Evolutionary conservation across 2,113 vertebrate species (phyloP), one percentile per base, ranked within the genome.

Genomic region (Stercorarius parasiticus): DNA sequence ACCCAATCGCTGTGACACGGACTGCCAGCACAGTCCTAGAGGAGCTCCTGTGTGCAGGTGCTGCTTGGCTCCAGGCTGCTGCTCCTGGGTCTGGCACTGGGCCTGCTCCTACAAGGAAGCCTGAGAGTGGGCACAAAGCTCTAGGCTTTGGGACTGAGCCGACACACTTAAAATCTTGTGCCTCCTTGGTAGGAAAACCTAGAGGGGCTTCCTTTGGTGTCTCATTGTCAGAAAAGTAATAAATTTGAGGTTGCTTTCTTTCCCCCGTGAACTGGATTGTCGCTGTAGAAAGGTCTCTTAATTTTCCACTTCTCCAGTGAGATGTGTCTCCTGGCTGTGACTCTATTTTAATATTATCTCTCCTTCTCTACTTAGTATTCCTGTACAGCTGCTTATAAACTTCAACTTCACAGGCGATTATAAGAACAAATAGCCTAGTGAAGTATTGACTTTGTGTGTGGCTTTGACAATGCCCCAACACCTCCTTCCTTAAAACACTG

Each of bases 31-130:
- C 19, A 50, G 66, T 4, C 30, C 26, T 32, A 32, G 55, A 43
- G 43, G 38, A 73, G 10, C 11, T 61, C 52, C 19, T 36, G 0
- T 0, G 0, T 16, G 11, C 43, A 32, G 77, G 55, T 45, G 6
- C 12, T 49, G 56, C 29, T 15, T 19, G 66, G 40, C 36, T 61
- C 21, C 5, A 15, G 32, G n/a, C 38, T 72, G 32, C 66, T 64
- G 18, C 22, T 29, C 34, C 5, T 0, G 2, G 61, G 25, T 27
- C 42, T 74, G 49, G 27, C 19, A 10, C 19, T 67, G 55, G 30
- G 16, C 26, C 11, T 83, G 55, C 20, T 78, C 2, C 38, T 55
- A 19, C 13, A 34, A 23, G 20, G 59, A 83, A 92, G 27, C 18
- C 18, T 58, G 25, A 27, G 26, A 50, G 17, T 9, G 10, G 7